These are phyloP conservation scores for Hirtodrosophila trivittata DNA, from an alignment of 2,888 invertebrate species.

Conservation along the genomic window DNA sequence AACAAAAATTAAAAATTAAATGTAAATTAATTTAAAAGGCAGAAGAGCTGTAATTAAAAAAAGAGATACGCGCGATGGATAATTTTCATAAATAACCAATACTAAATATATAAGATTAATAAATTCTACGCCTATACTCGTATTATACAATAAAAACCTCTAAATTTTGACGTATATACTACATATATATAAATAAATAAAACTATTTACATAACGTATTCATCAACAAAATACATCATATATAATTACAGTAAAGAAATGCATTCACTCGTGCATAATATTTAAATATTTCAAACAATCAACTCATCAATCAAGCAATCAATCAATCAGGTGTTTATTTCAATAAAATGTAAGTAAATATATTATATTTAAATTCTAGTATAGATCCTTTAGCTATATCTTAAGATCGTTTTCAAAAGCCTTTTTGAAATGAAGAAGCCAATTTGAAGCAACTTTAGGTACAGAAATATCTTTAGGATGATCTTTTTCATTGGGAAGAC, in stretches of 20 bases:
- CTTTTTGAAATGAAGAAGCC: too few relatives aligned
- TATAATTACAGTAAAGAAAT: constrained; percentile 21
- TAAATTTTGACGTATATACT: constrained; percentile 29
- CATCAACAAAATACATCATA: constrained; percentile 37
- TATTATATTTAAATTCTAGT: not conserved
- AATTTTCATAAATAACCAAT: constrained; percentile 22
- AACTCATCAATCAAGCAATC: constrained; percentile 64
- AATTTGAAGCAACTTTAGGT: too few relatives aligned
- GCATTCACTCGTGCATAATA: constrained; percentile 50
- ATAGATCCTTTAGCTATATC: not conserved
- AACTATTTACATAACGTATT: constrained; percentile 29
- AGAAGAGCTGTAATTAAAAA: too few relatives aligned
- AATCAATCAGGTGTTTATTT: constrained; percentile 55
- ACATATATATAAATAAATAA: constrained; percentile 21
- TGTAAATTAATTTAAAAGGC: constrained; percentile 18
- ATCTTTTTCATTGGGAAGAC: too few relatives aligned
- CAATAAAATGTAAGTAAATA: constrained; percentile 26
- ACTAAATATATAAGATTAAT: constrained; percentile 27
- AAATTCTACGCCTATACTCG: constrained; percentile 29
- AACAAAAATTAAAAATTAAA: constrained; percentile 30
- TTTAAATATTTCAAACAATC: constrained; percentile 59
- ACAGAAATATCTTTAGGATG: too few relatives aligned
- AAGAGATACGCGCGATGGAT: constrained; percentile 9
- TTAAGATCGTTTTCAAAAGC: not conserved
- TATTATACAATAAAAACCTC: constrained; percentile 18